Evolutionary conservation across 1,140 invertebrate genomes (phyloP), one percentile per base, ranked within the genome.

Genomic region (Diachasmimorpha longicaudata): DNA sequence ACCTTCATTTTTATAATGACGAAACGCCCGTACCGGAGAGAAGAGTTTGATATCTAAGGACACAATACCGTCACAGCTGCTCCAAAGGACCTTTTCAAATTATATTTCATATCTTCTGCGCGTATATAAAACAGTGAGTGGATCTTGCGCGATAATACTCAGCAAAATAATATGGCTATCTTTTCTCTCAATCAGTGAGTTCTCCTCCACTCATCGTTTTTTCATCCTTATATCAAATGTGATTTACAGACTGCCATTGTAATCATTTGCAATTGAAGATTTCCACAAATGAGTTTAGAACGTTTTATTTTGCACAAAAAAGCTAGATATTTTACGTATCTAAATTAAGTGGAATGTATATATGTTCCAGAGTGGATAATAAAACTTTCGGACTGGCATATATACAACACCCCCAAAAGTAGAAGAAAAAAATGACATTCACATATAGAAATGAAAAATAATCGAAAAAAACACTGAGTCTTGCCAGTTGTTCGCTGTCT

Each of bases 51-150:
- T 74, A 66, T 66, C 42, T 68, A 36, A 58, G 73, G 42, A 48
- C 13, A 75, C 68, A 75, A 75, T 75, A 37, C 74, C 23, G 21
- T 14, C 52, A 48, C 74, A 75, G 67, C 74, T 70, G 68, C 44
- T 63, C 67, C 69, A 75, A 75, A 75, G 74, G 74, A 75, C 74
- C 74, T 69, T 75, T 75, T 75, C 63, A 75, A 75, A 75, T 75
- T 75, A 75, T 69, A 75, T 75, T 75, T 52, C 55, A 75, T 75
- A 48, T 36, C 52, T 19, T 36, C 21, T 31, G 58, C 66, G 70
- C 21, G 25, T 42, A 69, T 72, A 72, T 52, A 72, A 31, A 72
- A 16, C 23, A 58, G 19, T 39, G 72, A 75, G 70, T 75, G 48
- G 67, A 46, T 70, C 58, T 55, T 52, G 55, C 19, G 58, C 58